A percentile compares a stretch with the other conserved stretches of the same genome.
These are phyloP conservation scores for Pseudomyrmex sp. DNA, from an alignment of 1,140 invertebrate species.

Conservation along the genomic window DNA sequence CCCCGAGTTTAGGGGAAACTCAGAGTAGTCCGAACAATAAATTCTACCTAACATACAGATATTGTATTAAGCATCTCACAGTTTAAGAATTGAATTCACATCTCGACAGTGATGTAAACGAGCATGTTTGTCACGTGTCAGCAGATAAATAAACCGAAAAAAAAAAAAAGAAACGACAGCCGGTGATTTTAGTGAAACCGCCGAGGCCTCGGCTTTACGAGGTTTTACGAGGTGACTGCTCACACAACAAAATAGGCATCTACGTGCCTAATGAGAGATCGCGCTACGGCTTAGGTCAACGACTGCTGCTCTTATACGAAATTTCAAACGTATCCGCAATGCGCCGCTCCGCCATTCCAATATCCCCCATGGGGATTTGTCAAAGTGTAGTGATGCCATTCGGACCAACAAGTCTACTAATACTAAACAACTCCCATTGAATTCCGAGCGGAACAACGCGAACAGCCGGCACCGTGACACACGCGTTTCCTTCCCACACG, in stretches of 20 bases:
- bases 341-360: conserved; percentile 26
- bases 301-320: conserved; percentile 15
- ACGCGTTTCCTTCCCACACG: too few species aligned
- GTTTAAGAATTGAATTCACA: conserved; percentile 3
- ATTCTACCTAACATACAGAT: background rate
- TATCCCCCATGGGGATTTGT: conserved; percentile 49
- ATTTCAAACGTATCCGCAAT: conserved; percentile 50
- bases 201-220: conserved; percentile 27
- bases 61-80: background rate
- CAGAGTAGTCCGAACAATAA: background rate
- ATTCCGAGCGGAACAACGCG: conserved; percentile 26
- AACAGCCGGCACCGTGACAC: conserved; percentile 7
- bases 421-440: conserved; percentile 59
- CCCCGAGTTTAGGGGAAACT: conserved; percentile 34
- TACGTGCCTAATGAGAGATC: conserved; percentile 61
- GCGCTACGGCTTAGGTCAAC: conserved; percentile 56
- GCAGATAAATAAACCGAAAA: conserved; percentile 1
- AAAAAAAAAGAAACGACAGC: background rate
- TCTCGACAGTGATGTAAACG: background rate
- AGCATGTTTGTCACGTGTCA: conserved; percentile 18
- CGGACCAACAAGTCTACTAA: conserved; percentile 52
- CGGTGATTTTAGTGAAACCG: conserved; percentile 35
- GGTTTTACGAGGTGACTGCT: conserved; percentile 51
- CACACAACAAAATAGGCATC: conserved; percentile 44
- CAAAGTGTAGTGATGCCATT: conserved; percentile 41